A percentile compares a stretch with the other conserved stretches of the same genome.
Evolutionary conservation across 2,888 invertebrate species (phyloP).

Genomic region (Scotopteryx bipunctaria): DNA sequence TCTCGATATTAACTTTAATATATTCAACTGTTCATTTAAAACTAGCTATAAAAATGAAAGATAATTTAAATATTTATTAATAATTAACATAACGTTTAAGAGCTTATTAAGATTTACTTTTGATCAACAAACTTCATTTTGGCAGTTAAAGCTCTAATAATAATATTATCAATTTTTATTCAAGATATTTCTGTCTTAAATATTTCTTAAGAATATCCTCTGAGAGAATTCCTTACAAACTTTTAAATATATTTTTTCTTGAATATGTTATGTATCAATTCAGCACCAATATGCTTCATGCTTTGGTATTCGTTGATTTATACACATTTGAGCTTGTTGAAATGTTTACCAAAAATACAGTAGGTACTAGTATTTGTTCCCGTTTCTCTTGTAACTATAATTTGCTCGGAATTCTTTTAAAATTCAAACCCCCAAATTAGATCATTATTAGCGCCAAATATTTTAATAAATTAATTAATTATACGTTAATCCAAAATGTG

Average conservation of each 20-base stretch:
- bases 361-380: background rate
- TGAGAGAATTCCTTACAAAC: slow-evolving; percentile 56
- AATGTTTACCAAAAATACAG: no score
- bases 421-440: background rate
- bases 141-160: slow-evolving; percentile 39
- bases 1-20: slow-evolving; percentile 38
- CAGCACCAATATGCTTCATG: slow-evolving; percentile 46
- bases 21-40: slow-evolving; percentile 38
- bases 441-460: slow-evolving; percentile 8
- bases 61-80: slow-evolving; percentile 40
- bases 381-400: background rate
- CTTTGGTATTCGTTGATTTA: slow-evolving; percentile 17
- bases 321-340: slow-evolving; percentile 18
- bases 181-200: slow-evolving; percentile 6
- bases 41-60: slow-evolving; percentile 39
- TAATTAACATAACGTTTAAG: slow-evolving; percentile 42
- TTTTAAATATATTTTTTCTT: slow-evolving; percentile 37
- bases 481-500: slow-evolving; percentile 9
- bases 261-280: slow-evolving; percentile 32
- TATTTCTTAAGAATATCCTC: slow-evolving; percentile 14
- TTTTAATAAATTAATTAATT: slow-evolving; percentile 10
- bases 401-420: no score
- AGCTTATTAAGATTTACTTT: slow-evolving; percentile 39
- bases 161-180: slow-evolving; percentile 14
- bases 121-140: slow-evolving; percentile 42